These are phyloP conservation scores for Morpho deidamia DNA, from an alignment of 2,888 invertebrate species.

Conservation along the genomic window DNA sequence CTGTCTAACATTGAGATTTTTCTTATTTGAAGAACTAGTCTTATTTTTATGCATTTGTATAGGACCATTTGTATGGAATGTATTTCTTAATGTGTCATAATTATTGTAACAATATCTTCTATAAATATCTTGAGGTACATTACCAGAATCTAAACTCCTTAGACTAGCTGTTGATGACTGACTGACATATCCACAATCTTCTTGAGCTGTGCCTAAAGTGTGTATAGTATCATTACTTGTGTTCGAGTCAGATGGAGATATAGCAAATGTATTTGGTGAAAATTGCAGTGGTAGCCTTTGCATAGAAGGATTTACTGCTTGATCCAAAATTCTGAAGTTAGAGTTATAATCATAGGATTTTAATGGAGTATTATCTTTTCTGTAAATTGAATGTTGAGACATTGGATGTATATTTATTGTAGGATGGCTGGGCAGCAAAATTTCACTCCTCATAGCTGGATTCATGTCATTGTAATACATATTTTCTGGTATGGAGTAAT, in stretches of 20 bases:
- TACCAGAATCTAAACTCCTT: slow-evolving; percentile 57
- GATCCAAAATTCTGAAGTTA: slow-evolving; percentile 53
- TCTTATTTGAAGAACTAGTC: slow-evolving; percentile 42
- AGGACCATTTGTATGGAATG: slow-evolving; percentile 28
- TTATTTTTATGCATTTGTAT: slow-evolving; percentile 29
- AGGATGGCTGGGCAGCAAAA: slow-evolving; percentile 51
- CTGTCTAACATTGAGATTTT: slow-evolving; percentile 63
- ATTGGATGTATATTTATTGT: slow-evolving; percentile 47
- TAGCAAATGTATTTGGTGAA: slow-evolving; percentile 61
- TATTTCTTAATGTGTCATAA: slow-evolving; percentile 38
- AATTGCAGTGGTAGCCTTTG: slow-evolving; percentile 56
- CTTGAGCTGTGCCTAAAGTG: slow-evolving; percentile 50
- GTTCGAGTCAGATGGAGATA: slow-evolving; percentile 68
- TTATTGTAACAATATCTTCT: slow-evolving; percentile 53
- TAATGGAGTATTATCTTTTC: slow-evolving; percentile 48
- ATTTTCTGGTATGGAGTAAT: slow-evolving; percentile 46
- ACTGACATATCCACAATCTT: slow-evolving; percentile 72
- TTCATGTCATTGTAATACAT: slow-evolving; percentile 55
- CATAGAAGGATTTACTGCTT: slow-evolving; percentile 44
- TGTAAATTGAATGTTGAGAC: slow-evolving; percentile 50
- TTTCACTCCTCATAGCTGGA: slow-evolving; percentile 48
- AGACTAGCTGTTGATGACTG: slow-evolving; percentile 66
- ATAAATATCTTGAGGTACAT: slow-evolving; percentile 49
- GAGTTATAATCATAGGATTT: slow-evolving; percentile 57
- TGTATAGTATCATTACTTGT: slow-evolving; percentile 60